These are phyloP conservation scores for Polypterus senegalus DNA, from an alignment of 2,113 vertebrate genomes.

Conservation along the genomic window DNA sequence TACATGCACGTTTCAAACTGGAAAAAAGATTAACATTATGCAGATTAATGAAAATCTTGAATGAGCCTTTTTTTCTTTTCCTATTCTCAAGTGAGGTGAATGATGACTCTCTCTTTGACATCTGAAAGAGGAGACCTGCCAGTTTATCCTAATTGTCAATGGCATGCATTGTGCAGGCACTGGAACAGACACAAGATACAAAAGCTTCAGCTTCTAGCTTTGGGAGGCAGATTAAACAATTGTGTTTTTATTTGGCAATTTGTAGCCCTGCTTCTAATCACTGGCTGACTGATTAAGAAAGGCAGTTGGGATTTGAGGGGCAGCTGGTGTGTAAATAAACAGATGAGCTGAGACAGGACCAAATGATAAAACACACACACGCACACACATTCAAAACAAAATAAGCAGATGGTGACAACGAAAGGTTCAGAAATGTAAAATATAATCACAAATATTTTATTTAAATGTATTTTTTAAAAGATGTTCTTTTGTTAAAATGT, in stretches of 20 bases:
- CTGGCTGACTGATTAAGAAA: constrained; percentile 49
- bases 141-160: constrained; percentile 40
- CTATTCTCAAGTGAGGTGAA: constrained; percentile 5
- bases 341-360: constrained; percentile 35
- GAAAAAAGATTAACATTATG: constrained; percentile 43
- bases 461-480: constrained; percentile 6
- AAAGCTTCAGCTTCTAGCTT: constrained; percentile 25
- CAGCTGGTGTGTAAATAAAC: constrained; percentile 42
- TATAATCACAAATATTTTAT: constrained; percentile 7
- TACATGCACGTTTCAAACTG: constrained; percentile 59
- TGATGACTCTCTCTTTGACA: constrained; percentile 28
- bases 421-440: constrained; percentile 24
- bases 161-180: constrained; percentile 25
- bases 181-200: constrained; percentile 33
- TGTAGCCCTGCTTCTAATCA: constrained; percentile 51
- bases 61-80: not conserved
- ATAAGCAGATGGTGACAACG: constrained; percentile 36
- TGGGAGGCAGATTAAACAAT: constrained; percentile 49
- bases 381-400: not conserved
- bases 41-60: constrained; percentile 36
- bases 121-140: constrained; percentile 18
- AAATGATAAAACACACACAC: constrained; percentile 29
- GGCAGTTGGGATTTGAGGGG: constrained; percentile 43
- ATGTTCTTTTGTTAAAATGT: too few species aligned
- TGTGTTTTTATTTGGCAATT: constrained; percentile 49